Conservation (phyloP, 1,140 invertebrate species). For the Oncopeltus fasciatus region DNA sequence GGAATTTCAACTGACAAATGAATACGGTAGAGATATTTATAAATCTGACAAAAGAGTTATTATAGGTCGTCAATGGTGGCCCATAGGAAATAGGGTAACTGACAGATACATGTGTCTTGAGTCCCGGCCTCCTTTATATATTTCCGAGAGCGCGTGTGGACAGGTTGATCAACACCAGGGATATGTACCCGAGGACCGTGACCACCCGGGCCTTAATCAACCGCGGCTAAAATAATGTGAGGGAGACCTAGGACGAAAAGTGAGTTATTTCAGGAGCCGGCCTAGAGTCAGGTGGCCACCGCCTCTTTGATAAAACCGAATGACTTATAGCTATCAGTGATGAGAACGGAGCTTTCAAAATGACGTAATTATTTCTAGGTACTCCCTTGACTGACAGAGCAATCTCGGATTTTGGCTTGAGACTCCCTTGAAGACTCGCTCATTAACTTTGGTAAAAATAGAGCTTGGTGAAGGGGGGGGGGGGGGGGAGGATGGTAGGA, state of each 20-base stretch:
- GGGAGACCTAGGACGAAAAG: background rate
- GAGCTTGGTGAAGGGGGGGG: no score
- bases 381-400: background rate
- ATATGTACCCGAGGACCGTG: no score
- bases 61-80: no score
- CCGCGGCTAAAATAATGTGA: background rate
- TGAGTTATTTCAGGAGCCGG: background rate
- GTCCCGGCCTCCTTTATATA: no score
- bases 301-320: background rate
- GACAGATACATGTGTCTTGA: no score
- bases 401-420: background rate
- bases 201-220: background rate
- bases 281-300: background rate
- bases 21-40: no score
- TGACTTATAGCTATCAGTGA: background rate
- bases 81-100: no score
- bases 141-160: background rate
- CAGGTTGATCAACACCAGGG: background rate
- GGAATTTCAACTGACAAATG: no score
- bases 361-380: background rate
- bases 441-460: background rate
- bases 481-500: no score
- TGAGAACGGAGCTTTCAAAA: background rate
- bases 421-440: background rate
- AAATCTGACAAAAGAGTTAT: no score